These are phyloP conservation scores for Idaea aversata DNA, from an alignment of 2,888 invertebrate species.

Conservation along the genomic window DNA sequence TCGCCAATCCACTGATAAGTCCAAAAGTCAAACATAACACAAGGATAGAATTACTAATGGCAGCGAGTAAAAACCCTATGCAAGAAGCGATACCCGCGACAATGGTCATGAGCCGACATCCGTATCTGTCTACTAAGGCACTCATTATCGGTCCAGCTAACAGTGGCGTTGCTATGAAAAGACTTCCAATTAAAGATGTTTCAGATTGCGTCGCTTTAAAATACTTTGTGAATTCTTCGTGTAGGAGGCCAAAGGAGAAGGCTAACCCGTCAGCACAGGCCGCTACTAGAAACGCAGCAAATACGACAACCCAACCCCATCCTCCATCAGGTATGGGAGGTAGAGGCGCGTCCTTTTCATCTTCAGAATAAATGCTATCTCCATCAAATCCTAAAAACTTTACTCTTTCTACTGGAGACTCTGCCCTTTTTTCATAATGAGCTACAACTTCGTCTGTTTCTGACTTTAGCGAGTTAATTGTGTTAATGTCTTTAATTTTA, in stretches of 20 bases:
- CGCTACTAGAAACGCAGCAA: constrained; percentile 90
- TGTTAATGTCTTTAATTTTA: constrained; percentile 50
- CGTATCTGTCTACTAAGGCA: constrained; percentile 90
- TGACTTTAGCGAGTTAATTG: constrained; percentile 64
- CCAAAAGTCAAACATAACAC: constrained; percentile 91
- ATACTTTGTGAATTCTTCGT: constrained; percentile 87
- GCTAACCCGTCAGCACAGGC: constrained; percentile 95
- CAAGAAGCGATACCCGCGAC: constrained; percentile 85
- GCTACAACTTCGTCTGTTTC: constrained; percentile 44
- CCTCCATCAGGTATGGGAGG: constrained; percentile 89
- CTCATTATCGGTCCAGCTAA: constrained; percentile 91
- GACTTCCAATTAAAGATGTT: constrained; percentile 93
- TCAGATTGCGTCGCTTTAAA: constrained; percentile 90
- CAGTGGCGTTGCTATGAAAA: constrained; percentile 94
- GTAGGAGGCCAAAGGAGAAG: constrained; percentile 94
- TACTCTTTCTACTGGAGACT: constrained; percentile 60
- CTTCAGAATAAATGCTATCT: constrained; percentile 68
- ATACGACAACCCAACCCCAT: constrained; percentile 94
- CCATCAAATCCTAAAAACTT: constrained; percentile 72
- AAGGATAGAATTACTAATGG: constrained; percentile 85
- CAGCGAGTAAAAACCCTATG: constrained; percentile 87
- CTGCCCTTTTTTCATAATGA: constrained; percentile 45
- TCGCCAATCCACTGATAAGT: constrained; percentile 88
- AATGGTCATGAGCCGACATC: constrained; percentile 87
- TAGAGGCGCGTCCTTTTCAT: constrained; percentile 55